Conservation (phyloP, 2,797 vertebrate genomes). For the Hephaestus fuliginosus region DNA sequence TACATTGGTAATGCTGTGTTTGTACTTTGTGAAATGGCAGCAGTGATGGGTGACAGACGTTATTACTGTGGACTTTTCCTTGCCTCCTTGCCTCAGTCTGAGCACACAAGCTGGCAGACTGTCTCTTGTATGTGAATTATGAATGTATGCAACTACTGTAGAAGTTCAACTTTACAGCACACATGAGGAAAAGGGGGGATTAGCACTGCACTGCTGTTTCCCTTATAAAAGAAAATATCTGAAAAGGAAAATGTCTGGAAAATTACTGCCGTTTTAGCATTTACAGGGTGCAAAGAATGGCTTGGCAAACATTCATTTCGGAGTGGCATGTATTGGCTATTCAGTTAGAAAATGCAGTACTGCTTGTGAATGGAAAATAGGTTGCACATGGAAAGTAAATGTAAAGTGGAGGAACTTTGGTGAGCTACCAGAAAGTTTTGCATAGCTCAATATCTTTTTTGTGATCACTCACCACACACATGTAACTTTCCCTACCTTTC, state of each 20-base stretch:
- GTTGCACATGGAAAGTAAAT: slow-evolving; percentile 54
- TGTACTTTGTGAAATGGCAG: slow-evolving; percentile 25
- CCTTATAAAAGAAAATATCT: slow-evolving; percentile 33
- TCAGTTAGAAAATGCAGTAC: slow-evolving; percentile 27
- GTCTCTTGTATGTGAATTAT: slow-evolving; percentile 14
- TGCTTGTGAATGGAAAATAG: slow-evolving; percentile 54
- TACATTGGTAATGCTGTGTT: slow-evolving; percentile 16
- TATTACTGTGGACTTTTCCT: slow-evolving; percentile 3
- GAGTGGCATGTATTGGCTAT: neutral
- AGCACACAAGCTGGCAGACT: neutral
- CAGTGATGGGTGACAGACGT: slow-evolving; percentile 35
- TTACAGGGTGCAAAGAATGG: slow-evolving; percentile 46
- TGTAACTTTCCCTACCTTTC: slow-evolving; percentile 4
- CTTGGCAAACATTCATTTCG: slow-evolving; percentile 30
- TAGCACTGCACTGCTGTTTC: neutral
- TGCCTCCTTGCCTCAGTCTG: neutral
- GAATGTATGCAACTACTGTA: slow-evolving; percentile 23
- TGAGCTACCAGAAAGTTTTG: slow-evolving; percentile 22
- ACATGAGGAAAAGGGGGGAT: slow-evolving; percentile 9
- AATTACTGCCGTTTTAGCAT: slow-evolving; percentile 32
- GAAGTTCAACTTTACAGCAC: slow-evolving; percentile 16
- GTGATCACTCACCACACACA: slow-evolving; percentile 18
- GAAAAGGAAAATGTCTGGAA: slow-evolving; percentile 53
- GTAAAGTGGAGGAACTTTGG: slow-evolving; percentile 13
- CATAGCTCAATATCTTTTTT: slow-evolving; percentile 24